These are phyloP conservation scores for Odocoileus hemionus DNA, from an alignment of 2,113 vertebrate genomes.

Conservation along the genomic window DNA sequence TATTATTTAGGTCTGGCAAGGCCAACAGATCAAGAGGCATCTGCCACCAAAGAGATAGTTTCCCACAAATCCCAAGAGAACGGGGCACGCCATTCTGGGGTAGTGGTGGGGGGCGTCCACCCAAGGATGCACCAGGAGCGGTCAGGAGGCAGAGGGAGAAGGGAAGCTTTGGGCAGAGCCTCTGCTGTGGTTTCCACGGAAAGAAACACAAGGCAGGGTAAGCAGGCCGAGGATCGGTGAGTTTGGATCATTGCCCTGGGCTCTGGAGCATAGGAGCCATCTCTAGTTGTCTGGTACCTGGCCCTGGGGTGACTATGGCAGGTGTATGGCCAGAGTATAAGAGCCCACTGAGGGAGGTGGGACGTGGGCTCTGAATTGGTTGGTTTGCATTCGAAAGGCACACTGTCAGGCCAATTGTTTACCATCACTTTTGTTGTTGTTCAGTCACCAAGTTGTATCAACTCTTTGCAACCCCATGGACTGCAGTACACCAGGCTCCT, in stretches of 20 bases:
- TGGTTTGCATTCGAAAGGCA: neutral
- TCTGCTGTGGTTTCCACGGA: neutral
- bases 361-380: neutral
- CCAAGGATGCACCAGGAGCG: neutral
- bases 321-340: neutral
- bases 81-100: rapidly evolving
- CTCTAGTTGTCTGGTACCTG: neutral
- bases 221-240: neutral
- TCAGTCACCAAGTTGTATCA: neutral
- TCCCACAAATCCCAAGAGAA: neutral
- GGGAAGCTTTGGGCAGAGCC: neutral
- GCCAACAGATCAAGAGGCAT: neutral
- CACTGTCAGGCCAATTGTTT: neutral
- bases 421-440: neutral
- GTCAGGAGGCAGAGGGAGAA: neutral
- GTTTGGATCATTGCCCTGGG: neutral
- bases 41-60: neutral
- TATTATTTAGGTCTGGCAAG: neutral
- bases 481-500: neutral
- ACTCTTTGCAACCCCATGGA: neutral
- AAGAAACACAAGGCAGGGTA: too few species aligned
- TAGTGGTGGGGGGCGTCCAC: neutral
- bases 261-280: neutral
- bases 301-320: neutral
- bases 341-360: neutral